Evolutionary conservation across 1,140 invertebrate genomes (phyloP), one percentile per base, ranked within the genome.

Genomic region (Chlorops oryzae): DNA sequence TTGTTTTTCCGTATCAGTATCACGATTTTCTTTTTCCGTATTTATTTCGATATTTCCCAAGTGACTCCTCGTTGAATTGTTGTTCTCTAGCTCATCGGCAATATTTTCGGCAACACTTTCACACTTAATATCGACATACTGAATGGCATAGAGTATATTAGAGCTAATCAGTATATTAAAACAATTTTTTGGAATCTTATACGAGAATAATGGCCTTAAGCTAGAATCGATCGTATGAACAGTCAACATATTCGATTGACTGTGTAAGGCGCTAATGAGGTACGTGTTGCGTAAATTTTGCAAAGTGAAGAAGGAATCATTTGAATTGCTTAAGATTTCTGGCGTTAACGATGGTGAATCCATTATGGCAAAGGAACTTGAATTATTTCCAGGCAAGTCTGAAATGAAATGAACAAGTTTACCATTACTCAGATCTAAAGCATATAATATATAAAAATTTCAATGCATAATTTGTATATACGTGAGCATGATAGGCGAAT

Each of bases 211-310:
- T 5, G 85, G 84, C 51, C 79, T 77, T 38, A 80, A 70, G 52
- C 81, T 80, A 34, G 84, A 73, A 61, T 82, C 79, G 50, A 81
- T 80, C 61, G 76, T 78, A 58, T 84, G 80, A 54, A 84, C 70
- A n/a, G 70, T 67, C 22, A 73, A 38, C 25, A 60, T 71, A 54
- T 69, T 61, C n/a, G 65, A 69, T 15, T 59, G 61, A 47, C 58
- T 59, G 40, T 73, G 70, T n/a, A 73, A 43, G 2, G 68, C 71
- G 47, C 68, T 73, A 9, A 73, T 24, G 28, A 73, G 50, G 48
- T 67, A 63, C 28, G 65, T 66, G 53, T 59, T 65, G 22, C 69
- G 63, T 38, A 67, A 53, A 23, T 61, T 65, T 51, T 73, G 71
- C 44, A 69, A 59, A 22, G 59, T 70, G 47, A 70, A 73, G 28